Evolutionary conservation across 2,797 vertebrate species (phyloP), one percentile per base, ranked within the genome.

Genomic region (Lacerta agilis): DNA sequence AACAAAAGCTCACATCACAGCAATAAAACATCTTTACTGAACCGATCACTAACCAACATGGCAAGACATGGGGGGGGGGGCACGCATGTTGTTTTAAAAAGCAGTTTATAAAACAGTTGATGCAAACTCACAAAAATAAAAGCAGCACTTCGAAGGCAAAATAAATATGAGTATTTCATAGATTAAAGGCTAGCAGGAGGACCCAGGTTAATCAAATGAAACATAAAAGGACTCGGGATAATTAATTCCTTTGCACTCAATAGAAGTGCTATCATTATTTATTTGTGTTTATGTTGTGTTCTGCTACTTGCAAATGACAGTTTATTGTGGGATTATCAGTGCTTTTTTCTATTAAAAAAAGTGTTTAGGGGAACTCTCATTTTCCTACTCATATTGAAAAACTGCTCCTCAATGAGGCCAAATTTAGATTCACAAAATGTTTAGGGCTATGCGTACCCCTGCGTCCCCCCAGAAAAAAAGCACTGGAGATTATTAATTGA

Each of bases 161-260:
- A 18, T 67, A 41, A 76, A 94, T 88, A 7, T 83, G 72, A 93
- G 49, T 45, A 85, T 8, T 76, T 73, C 76, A 29, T 76, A 90
- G 91, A 89, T 55, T 49, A 78, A 92, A 82, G 81, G 71, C 61
- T 90, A 82, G 87, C 79, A 80, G 58, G 90, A 91, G 76, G 2
- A 86, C 2, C 7, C 49, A 66, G 94, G 87, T 92, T 92, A 93
- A 92, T 90, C 87, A 93, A 83, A 23, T n/a, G 20, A 88, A 86
- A 83, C 87, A 91, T 83, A 83, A 90, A 83, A 91, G 7, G 80
- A 75, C 64, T 25, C 13, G 87, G 27, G 61, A 92, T 29, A 92
- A 88, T 91, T 75, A 91, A 87, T 91, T 91, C 41, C 82, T 90
- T 18, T 80, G 3, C 43, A 79, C 76, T 66, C 18, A 5, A 55